Percentiles rank a stretch among this genome's conserved stretches.
Conservation (phyloP, 2,797 vertebrate genomes). For the Micrastur ruficollis region DNA sequence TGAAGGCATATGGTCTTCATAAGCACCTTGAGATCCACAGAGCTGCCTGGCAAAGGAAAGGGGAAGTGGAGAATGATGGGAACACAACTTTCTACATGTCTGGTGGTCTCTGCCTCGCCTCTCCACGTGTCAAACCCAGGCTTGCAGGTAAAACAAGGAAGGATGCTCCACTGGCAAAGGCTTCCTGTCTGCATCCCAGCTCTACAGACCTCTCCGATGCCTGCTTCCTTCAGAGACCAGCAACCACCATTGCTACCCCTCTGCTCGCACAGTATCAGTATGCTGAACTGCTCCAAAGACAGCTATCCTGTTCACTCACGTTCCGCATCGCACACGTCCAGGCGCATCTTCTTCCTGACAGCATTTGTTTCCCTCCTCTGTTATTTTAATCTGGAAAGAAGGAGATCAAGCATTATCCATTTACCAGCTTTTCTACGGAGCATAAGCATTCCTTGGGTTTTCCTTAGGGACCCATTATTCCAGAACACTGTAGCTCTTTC, state of each 20-base stretch:
- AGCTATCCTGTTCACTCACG: neutral
- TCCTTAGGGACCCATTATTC: neutral
- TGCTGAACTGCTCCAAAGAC: neutral
- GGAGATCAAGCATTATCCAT: constrained; percentile 26
- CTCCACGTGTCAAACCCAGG: neutral
- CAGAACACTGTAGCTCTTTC: constrained; percentile 35
- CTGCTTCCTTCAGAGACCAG: neutral
- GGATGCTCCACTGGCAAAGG: neutral
- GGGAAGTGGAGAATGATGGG: neutral
- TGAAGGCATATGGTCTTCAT: neutral
- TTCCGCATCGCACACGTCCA: neutral
- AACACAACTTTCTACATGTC: neutral
- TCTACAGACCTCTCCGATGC: neutral
- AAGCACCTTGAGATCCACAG: neutral
- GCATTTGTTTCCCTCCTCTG: neutral
- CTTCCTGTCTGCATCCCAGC: neutral
- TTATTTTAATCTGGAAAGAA: constrained; percentile 33
- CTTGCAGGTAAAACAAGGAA: neutral
- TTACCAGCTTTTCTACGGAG: constrained; percentile 14
- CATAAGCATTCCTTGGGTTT: constrained; percentile 18
- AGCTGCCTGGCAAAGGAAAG: neutral
- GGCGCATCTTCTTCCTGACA: neutral
- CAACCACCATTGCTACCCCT: neutral
- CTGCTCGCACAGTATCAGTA: neutral
- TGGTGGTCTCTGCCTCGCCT: neutral